Conservation (phyloP, 2,888 invertebrate species). For the Gastrophysa polygoni region DNA sequence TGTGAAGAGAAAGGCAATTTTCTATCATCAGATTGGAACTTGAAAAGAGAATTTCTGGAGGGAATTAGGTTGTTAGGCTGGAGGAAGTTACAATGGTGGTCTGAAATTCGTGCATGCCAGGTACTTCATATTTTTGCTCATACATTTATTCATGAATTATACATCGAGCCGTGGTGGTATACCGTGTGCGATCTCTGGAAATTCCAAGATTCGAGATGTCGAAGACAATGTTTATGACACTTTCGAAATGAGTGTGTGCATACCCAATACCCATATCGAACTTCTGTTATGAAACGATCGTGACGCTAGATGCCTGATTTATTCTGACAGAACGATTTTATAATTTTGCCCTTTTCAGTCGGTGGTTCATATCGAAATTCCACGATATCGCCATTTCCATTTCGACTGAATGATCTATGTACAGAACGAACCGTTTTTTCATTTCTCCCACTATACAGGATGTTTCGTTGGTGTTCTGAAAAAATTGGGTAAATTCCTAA, state of each 20-base stretch:
- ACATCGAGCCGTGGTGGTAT: not conserved
- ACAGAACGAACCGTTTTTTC: too few relatives aligned
- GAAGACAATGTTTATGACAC: conserved; percentile 14
- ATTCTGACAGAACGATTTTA: not conserved
- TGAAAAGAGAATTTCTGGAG: too few relatives aligned
- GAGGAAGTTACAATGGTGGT: too few relatives aligned
- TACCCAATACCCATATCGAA: not conserved
- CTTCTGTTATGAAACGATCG: not conserved
- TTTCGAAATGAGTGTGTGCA: too few relatives aligned
- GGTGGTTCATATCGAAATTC: not conserved
- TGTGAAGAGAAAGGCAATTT: too few relatives aligned
- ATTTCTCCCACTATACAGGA: too few relatives aligned
- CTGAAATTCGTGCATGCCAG: conserved; percentile 4
- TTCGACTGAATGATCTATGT: too few relatives aligned
- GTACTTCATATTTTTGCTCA: conserved; percentile 1
- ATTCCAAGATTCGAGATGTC: not conserved
- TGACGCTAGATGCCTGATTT: conserved; percentile 4
- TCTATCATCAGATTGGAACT: too few relatives aligned
- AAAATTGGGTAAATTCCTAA: too few relatives aligned
- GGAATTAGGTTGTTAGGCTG: too few relatives aligned
- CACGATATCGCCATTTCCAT: not conserved
- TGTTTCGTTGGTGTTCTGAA: too few relatives aligned
- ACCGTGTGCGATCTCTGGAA: conserved; percentile 6
- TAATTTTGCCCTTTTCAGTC: conserved; percentile 1
- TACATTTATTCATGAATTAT: conserved; percentile 14